Conservation (phyloP, 1,140 invertebrate species). For the Hesperophylax magnus region DNA sequence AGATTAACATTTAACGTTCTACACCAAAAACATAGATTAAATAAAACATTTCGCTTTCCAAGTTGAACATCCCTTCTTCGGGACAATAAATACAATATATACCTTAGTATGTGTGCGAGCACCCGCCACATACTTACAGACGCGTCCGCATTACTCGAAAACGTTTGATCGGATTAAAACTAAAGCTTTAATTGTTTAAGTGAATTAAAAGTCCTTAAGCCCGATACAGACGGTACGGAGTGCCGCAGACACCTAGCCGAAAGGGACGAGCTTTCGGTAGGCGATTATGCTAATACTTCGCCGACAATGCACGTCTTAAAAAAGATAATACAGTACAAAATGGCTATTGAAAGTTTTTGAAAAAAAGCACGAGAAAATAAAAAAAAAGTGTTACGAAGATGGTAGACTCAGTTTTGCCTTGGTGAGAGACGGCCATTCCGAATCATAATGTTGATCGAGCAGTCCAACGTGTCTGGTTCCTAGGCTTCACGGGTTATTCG, state of each 20-base stretch:
- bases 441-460: no score
- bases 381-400: no score
- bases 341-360: no score
- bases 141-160: conserved; percentile 48
- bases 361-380: no score
- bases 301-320: no score
- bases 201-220: conserved; percentile 57
- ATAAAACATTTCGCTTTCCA: not conserved
- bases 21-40: not conserved
- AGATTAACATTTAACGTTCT: no score
- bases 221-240: conserved; percentile 16
- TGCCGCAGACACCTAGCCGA: not conserved
- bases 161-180: conserved; percentile 59
- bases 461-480: no score
- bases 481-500: no score
- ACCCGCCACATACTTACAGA: conserved; percentile 28
- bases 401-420: no score
- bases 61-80: conserved; percentile 24
- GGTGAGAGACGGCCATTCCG: no score
- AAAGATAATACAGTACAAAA: no score
- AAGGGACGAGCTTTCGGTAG: not conserved
- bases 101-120: not conserved
- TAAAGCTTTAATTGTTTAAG: conserved; percentile 59
- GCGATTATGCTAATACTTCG: not conserved
- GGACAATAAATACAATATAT: conserved; percentile 39